These are phyloP conservation scores for Melanotaenia nigrans DNA, from an alignment of 2,797 vertebrate genomes.

Conservation along the genomic window DNA sequence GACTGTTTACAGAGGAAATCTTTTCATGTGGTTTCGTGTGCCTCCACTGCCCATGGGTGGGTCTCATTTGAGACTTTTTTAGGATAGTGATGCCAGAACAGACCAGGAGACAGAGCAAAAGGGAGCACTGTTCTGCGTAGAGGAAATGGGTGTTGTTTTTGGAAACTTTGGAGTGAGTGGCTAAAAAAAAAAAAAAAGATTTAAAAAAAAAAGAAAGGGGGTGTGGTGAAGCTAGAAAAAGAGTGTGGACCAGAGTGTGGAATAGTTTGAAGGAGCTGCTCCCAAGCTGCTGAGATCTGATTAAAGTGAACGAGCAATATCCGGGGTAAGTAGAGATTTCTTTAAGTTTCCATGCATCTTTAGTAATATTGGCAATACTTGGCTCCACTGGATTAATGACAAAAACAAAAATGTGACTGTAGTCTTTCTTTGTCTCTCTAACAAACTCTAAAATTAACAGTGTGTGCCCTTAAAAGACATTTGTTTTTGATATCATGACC, in stretches of 20 bases:
- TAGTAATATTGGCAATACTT: not conserved
- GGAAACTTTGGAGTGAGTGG: conserved; percentile 69
- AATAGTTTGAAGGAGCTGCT: conserved; percentile 32
- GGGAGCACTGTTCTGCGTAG: conserved; percentile 70
- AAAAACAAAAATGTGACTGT: not conserved
- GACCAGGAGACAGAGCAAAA: conserved; percentile 57
- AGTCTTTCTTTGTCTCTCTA: not conserved
- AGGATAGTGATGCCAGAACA: conserved; percentile 55
- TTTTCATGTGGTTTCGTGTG: conserved; percentile 65
- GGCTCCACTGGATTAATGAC: not conserved
- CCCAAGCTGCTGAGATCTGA: conserved; percentile 31
- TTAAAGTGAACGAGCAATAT: conserved; percentile 32
- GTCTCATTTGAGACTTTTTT: conserved; percentile 60
- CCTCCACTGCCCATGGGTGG: conserved; percentile 69
- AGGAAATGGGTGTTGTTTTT: conserved; percentile 80
- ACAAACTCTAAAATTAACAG: not conserved
- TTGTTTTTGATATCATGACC: not conserved
- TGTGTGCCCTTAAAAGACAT: not conserved
- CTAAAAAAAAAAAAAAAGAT: conserved; percentile 6
- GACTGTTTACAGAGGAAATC: conserved; percentile 52
- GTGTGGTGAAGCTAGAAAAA: conserved; percentile 60
- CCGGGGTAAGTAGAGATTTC: conserved; percentile 48
- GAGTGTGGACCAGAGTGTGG: conserved; percentile 59
- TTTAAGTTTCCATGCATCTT: conserved; percentile 10
- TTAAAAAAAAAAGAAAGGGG: conserved; percentile 61